phyloP scores from a whole-genome alignment of 2,797 vertebrate species.

The Rhabdomys pumilio region DNA sequence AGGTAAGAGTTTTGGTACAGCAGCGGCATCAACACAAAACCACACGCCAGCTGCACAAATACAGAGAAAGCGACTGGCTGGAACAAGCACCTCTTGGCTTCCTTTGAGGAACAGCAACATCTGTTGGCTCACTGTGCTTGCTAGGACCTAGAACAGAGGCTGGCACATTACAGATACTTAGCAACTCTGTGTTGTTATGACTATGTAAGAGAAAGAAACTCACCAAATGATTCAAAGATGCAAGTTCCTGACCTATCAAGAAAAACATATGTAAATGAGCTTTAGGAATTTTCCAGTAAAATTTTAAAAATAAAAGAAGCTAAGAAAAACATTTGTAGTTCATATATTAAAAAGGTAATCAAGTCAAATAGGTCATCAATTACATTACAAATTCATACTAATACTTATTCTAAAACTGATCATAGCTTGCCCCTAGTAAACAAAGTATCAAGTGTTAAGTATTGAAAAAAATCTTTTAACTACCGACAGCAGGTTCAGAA shows the following conservation, averaged over 20 bases:
- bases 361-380: slow-evolving; percentile 19
- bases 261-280: slow-evolving; percentile 37
- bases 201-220: slow-evolving; percentile 75
- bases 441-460: neutral
- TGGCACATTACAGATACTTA: slow-evolving; percentile 3
- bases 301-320: neutral
- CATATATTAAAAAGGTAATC: slow-evolving; percentile 8
- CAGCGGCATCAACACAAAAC: neutral
- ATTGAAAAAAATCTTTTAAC: slow-evolving; percentile 13
- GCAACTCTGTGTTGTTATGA: slow-evolving; percentile 19
- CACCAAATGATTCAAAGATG: slow-evolving; percentile 96
- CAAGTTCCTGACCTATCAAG: slow-evolving; percentile 94
- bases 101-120: neutral
- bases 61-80: neutral
- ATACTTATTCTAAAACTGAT: slow-evolving; percentile 50
- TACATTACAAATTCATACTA: slow-evolving; percentile 32
- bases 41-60: neutral
- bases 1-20: neutral
- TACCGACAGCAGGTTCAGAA: neutral
- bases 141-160: neutral
- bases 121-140: slow-evolving; percentile 10
- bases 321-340: slow-evolving; percentile 30
- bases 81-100: neutral
- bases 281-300: slow-evolving; percentile 43
- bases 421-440: slow-evolving; percentile 39